Conservation (phyloP, 2,888 invertebrate species). For the Gasteruption jaculator region DNA sequence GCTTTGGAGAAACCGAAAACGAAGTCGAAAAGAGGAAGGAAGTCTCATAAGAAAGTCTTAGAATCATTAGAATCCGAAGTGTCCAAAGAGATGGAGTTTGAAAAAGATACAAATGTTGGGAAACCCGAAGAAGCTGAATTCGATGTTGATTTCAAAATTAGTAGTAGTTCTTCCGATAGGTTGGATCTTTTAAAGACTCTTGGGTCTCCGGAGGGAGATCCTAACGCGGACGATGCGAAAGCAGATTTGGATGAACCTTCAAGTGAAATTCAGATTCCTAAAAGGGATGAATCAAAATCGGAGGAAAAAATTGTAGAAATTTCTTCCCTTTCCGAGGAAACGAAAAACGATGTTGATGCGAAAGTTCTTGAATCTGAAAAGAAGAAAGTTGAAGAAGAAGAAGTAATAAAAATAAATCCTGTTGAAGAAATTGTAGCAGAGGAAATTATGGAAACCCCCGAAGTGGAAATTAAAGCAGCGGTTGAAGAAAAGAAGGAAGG, state of each 20-base stretch:
- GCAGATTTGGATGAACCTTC: slow-evolving; percentile 2
- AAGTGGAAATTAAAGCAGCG: too few species aligned
- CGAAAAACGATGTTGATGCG: slow-evolving; percentile 7
- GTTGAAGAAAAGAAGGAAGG: too few species aligned
- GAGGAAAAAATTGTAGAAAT: slow-evolving; percentile 13
- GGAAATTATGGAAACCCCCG: too few species aligned
- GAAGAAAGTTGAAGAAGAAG: slow-evolving; percentile 3
- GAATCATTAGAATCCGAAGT: slow-evolving; percentile 29
- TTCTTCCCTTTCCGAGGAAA: not conserved
- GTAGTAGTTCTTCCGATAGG: too few species aligned
- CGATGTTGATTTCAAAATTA: slow-evolving; percentile 7
- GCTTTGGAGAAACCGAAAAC: slow-evolving; percentile 20
- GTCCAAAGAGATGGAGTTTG: slow-evolving; percentile 22
- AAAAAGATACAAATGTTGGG: slow-evolving; percentile 16
- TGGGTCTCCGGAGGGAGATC: not conserved
- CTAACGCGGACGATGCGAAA: slow-evolving; percentile 9
- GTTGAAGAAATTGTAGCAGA: slow-evolving; percentile 1
- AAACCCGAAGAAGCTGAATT: slow-evolving; percentile 1
- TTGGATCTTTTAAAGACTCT: too few species aligned
- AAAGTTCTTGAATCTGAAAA: slow-evolving; percentile 9
- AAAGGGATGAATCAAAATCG: slow-evolving; percentile 13
- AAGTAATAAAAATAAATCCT: not conserved
- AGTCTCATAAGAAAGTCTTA: slow-evolving; percentile 10
- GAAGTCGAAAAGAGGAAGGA: slow-evolving; percentile 27
- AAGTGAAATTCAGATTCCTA: slow-evolving; percentile 16